Conservation (phyloP, 2,113 vertebrate genomes). For the Alces alces region DNA sequence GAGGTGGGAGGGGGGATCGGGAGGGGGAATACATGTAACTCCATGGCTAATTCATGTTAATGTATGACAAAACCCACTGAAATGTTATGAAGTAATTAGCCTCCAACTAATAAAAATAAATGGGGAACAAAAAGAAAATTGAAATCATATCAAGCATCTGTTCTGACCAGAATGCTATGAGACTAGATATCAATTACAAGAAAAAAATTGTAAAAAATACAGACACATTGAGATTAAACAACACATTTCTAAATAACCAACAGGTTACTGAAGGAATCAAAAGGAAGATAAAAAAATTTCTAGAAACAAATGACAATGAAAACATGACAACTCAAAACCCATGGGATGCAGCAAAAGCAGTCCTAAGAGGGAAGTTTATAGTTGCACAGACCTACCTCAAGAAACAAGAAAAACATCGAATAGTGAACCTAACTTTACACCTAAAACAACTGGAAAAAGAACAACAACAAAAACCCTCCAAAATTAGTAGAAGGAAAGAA, state of each 20-base stretch:
- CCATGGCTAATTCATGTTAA: too few species aligned
- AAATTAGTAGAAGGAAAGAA: neutral
- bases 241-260: neutral
- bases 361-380: neutral
- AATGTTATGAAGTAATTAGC: too few species aligned
- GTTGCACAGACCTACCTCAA: neutral
- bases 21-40: too few species aligned
- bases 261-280: neutral
- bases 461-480: neutral
- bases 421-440: neutral
- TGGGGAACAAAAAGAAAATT: too few species aligned
- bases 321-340: neutral
- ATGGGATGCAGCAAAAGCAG: neutral
- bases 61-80: too few species aligned
- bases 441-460: neutral
- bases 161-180: accelerated
- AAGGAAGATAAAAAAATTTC: neutral
- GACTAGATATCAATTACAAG: neutral
- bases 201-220: neutral
- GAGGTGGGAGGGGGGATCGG: too few species aligned
- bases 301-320: neutral
- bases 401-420: neutral
- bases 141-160: neutral
- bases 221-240: neutral
- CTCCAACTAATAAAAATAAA: too few species aligned